Percentiles rank a stretch among this genome's conserved stretches.
These are phyloP conservation scores for Ormyrus labotus DNA, from an alignment of 2,888 invertebrate genomes.

Conservation along the genomic window DNA sequence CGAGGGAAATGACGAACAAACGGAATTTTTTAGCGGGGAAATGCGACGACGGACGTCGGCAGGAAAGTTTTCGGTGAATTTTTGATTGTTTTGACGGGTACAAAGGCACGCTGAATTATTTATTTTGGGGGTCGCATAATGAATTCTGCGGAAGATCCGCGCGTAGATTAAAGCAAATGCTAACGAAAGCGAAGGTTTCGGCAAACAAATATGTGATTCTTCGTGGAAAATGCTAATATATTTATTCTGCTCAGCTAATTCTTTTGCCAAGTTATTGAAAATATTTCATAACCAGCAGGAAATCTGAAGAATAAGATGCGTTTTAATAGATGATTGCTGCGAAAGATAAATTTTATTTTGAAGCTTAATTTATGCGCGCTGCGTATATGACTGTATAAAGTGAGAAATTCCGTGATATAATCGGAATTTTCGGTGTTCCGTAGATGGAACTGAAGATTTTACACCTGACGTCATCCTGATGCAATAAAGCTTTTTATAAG, in stretches of 20 bases:
- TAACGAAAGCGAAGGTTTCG: too few species aligned
- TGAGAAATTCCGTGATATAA: conserved; percentile 23
- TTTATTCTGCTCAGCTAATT: too few species aligned
- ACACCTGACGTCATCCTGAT: background rate
- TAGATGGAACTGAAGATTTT: conserved; percentile 5
- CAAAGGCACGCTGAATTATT: conserved; percentile 16
- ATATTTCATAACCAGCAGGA: too few species aligned
- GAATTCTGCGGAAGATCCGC: too few species aligned
- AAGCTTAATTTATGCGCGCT: background rate
- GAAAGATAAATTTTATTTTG: background rate
- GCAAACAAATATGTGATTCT: too few species aligned
- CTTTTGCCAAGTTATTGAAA: too few species aligned
- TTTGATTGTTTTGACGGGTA: conserved; percentile 11
- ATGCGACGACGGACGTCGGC: background rate
- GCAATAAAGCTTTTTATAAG: background rate
- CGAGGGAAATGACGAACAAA: conserved; percentile 14
- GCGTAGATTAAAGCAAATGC: too few species aligned
- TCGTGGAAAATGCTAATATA: too few species aligned
- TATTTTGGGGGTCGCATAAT: background rate
- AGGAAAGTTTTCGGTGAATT: background rate
- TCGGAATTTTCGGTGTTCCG: background rate
- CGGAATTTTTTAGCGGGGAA: conserved; percentile 32
- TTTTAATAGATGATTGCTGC: too few species aligned
- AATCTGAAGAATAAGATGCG: too few species aligned
- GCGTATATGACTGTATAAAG: background rate